Conservation (phyloP, 1,140 invertebrate genomes). For the Helicoverpa armigera region DNA sequence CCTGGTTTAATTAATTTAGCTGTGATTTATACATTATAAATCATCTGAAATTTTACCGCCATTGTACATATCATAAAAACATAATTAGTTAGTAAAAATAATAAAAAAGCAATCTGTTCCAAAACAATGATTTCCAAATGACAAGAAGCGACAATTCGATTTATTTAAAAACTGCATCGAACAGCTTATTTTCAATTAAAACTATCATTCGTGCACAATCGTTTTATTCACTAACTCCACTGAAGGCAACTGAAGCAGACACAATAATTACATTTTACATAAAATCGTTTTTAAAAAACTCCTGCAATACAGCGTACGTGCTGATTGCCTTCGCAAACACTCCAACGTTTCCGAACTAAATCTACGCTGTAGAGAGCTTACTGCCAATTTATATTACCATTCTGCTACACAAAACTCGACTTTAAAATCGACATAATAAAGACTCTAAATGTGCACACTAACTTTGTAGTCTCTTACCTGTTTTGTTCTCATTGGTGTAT, state of each 20-base stretch:
- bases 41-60: too few species aligned
- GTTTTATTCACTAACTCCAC: conserved; percentile 2
- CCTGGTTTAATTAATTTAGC: not conserved
- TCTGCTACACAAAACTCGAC: conserved; percentile 9
- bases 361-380: conserved; percentile 27
- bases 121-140: too few species aligned
- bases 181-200: conserved; percentile 9
- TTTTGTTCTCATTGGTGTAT: conserved; percentile 49
- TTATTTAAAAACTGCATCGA: not conserved
- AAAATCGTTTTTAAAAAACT: conserved; percentile 45
- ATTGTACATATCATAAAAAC: too few species aligned
- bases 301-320: conserved; percentile 35
- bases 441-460: conserved; percentile 1
- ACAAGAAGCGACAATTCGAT: too few species aligned
- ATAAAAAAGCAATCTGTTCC: too few species aligned
- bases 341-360: conserved; percentile 47
- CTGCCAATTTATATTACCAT: conserved; percentile 19
- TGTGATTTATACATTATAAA: too few species aligned
- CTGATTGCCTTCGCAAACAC: conserved; percentile 51
- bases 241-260: conserved; percentile 24
- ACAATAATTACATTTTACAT: conserved; percentile 44
- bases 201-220: not conserved
- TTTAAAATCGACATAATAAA: conserved; percentile 4
- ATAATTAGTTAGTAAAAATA: too few species aligned
- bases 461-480: conserved; percentile 23